A percentile compares a stretch with the other conserved stretches of the same genome.
phyloP scores from a whole-genome alignment of 2,888 invertebrate genomes.

The Polymixis lichenea region DNA sequence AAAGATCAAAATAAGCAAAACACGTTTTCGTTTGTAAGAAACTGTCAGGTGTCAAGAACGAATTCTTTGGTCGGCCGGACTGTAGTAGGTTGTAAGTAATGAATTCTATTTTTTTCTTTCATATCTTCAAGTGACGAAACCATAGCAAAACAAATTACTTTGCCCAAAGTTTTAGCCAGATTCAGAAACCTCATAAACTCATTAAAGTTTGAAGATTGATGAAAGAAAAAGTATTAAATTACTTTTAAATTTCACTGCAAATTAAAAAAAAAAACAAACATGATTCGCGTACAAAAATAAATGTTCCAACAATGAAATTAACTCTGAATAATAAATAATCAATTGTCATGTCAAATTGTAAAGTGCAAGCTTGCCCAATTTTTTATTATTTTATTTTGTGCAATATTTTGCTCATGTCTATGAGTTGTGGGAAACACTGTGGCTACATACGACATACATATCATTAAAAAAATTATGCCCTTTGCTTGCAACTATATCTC shows the following conservation, averaged over 20 bases:
- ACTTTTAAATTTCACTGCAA: background rate
- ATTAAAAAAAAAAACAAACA: background rate
- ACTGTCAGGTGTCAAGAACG: too few relatives aligned
- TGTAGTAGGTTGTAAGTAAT: background rate
- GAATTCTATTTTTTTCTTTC: background rate
- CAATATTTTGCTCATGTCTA: background rate
- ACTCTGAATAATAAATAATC: background rate
- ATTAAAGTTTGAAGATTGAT: conserved; percentile 30
- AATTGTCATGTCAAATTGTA: background rate
- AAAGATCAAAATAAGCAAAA: too few relatives aligned
- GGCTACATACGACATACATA: background rate
- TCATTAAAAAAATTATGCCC: too few relatives aligned
- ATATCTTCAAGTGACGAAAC: background rate
- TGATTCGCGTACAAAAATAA: background rate
- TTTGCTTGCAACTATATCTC: too few relatives aligned
- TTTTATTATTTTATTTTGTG: too few relatives aligned
- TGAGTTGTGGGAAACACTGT: background rate
- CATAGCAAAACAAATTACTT: conserved; percentile 17
- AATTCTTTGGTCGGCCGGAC: too few relatives aligned
- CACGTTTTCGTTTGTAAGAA: too few relatives aligned
- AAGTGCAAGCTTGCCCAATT: background rate
- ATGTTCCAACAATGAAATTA: background rate
- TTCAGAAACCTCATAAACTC: conserved; percentile 16
- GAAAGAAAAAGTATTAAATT: background rate
- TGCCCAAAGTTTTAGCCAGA: background rate